Base-by-base conservation (phyloP, 1,140 invertebrate genomes). In the Maniola jurtina region DNA sequence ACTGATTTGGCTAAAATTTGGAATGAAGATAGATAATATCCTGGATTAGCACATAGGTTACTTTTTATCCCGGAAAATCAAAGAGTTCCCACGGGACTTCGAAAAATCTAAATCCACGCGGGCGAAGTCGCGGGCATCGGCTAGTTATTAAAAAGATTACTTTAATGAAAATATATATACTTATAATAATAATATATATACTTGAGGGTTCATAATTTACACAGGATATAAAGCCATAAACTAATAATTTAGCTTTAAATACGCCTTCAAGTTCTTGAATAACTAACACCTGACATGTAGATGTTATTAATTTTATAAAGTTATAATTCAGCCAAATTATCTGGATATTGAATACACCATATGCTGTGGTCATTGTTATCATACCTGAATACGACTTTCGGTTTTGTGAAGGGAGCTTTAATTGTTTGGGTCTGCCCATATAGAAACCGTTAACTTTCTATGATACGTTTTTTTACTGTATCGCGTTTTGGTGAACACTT, bases 291-390 rank as follows among this genome's bases (percentile, higher is more conserved):
- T 66, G 65, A 60, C 65, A 71, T 52, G 16, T 59, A 40, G 69
- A 67, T 67, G 38, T 47, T 67, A 60, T 60, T 52, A 52, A 61
- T 71, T 71, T 67, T 52, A 52, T 14, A 72, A 72, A 68, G 69
- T 71, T 72, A n/a, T n/a, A 75, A 66, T 55, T 48, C 33, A 45
- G 70, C 65, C 52, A 68, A 67, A 67, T 68, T 58, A 68, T 68
- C 54, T 68, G 66, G 59, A 66, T 64, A 64, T 55, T 68, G 62
- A 71, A 73, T 54, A 68, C 70, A 61, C 79, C 84, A 86, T 81
- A 85, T 86, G 84, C 75, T 59, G 69, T 34, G 45, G 66, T 59
- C 56, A 68, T 68, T 68, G 63, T 59, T 42, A 15, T n/a, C n/a
- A n/a, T 34, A 54, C 25, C 34, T 62, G 65, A 67, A 67, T 57